phyloP scores from a whole-genome alignment of 2,888 invertebrate genomes.

The Gerris lacustris region DNA sequence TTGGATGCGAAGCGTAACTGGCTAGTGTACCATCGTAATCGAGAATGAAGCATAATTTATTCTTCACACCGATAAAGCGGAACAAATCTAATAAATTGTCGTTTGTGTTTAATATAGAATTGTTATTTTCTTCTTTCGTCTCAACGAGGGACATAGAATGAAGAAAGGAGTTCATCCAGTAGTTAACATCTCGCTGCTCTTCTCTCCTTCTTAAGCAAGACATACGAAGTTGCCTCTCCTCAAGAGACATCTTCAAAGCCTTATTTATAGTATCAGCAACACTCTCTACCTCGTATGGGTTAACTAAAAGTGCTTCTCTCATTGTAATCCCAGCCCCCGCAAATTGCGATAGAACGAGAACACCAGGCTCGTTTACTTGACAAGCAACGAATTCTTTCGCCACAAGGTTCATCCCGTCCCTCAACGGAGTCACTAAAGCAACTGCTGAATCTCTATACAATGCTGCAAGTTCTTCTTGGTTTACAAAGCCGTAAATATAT shows the following conservation, averaged over 20 bases:
- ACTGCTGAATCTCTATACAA: constrained; percentile 39
- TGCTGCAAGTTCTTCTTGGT: constrained; percentile 37
- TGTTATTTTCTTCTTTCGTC: constrained; percentile 32
- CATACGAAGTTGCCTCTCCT: constrained; percentile 38
- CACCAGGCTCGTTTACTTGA: constrained; percentile 37
- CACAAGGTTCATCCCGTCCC: constrained; percentile 41
- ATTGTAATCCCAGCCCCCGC: constrained; percentile 39
- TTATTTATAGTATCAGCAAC: constrained; percentile 38
- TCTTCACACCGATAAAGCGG: constrained; percentile 35
- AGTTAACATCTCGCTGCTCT: constrained; percentile 36
- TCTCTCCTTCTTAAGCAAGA: constrained; percentile 37
- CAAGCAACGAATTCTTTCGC: constrained; percentile 40
- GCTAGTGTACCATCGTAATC: constrained; percentile 40
- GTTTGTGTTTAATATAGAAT: constrained; percentile 37
- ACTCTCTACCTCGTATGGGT: constrained; percentile 38
- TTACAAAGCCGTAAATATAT: constrained; percentile 38
- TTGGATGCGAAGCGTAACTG: constrained; percentile 38
- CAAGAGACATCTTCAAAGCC: constrained; percentile 38
- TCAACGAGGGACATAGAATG: constrained; percentile 35
- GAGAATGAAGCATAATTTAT: constrained; percentile 37
- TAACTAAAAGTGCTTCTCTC: constrained; percentile 39
- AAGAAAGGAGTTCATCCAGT: constrained; percentile 38
- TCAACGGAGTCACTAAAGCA: constrained; percentile 38
- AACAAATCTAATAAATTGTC: constrained; percentile 28
- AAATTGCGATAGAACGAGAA: constrained; percentile 38